Percentiles rank a stretch among this genome's conserved stretches.
These are phyloP conservation scores for Leptopilina boulardi DNA, from an alignment of 1,140 invertebrate genomes.

Conservation along the genomic window DNA sequence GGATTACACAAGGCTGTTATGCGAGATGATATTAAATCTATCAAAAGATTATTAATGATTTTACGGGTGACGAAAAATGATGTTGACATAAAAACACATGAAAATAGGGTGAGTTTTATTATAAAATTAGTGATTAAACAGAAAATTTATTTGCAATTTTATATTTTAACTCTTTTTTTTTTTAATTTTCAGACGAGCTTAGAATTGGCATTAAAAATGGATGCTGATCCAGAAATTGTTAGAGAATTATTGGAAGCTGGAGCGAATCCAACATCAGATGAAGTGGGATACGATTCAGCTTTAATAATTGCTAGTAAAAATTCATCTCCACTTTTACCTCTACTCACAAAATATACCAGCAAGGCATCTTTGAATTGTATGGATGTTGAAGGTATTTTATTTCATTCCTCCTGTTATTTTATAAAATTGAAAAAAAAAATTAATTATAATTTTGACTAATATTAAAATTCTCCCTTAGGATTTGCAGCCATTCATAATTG, in stretches of 20 bases:
- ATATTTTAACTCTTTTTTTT: too few relatives aligned
- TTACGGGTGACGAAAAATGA: slow-evolving; percentile 50
- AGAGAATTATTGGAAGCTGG: slow-evolving; percentile 55
- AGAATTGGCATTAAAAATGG: slow-evolving; percentile 59
- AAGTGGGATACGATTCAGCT: slow-evolving; percentile 57
- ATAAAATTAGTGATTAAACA: too few relatives aligned
- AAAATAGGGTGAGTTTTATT: slow-evolving; percentile 53
- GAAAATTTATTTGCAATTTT: too few relatives aligned
- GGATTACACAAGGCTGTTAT: slow-evolving; percentile 64
- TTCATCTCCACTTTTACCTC: slow-evolving; percentile 48
- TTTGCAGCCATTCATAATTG: slow-evolving; percentile 54
- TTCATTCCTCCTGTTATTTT: too few relatives aligned
- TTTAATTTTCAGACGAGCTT: slow-evolving; percentile 59
- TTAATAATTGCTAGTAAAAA: slow-evolving; percentile 61
- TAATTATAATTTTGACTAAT: background rate
- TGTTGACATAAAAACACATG: slow-evolving; percentile 52
- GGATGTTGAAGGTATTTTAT: background rate
- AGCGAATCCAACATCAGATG: slow-evolving; percentile 52
- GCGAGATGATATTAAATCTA: slow-evolving; percentile 41
- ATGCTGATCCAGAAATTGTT: slow-evolving; percentile 51
- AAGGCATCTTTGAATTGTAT: background rate
- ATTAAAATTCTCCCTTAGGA: slow-evolving; percentile 42
- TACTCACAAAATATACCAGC: slow-evolving; percentile 41
- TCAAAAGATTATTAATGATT: slow-evolving; percentile 57
- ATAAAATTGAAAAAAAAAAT: background rate